phyloP scores from a whole-genome alignment of 2,113 vertebrate genomes.

The Stictonetta naevosa region DNA sequence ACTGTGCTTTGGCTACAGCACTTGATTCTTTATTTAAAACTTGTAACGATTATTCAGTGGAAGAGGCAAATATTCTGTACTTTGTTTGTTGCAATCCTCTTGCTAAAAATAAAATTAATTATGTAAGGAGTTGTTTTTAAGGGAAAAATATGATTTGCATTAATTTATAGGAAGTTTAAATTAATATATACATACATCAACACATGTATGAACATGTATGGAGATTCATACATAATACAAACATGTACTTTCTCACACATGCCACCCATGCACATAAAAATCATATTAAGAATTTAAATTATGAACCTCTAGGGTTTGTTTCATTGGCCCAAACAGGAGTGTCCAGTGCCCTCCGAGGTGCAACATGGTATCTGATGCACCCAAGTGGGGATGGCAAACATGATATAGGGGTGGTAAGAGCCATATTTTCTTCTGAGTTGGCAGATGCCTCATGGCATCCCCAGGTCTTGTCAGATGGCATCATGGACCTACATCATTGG shows the following conservation, averaged over 20 bases:
- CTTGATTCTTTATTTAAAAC: slow-evolving; percentile 53
- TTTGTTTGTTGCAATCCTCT: neutral
- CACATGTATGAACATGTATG: neutral
- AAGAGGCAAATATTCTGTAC: neutral
- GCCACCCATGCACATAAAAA: neutral
- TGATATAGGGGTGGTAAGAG: neutral
- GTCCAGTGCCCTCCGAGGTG: neutral
- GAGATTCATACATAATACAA: neutral
- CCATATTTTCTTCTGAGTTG: neutral
- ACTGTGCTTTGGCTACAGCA: slow-evolving; percentile 38
- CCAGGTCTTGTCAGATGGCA: neutral
- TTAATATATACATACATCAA: neutral
- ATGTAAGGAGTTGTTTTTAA: neutral
- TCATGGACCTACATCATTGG: neutral
- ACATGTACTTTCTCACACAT: neutral
- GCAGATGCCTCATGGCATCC: neutral
- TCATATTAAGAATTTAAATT: neutral
- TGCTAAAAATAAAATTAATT: slow-evolving; percentile 26
- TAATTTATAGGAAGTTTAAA: neutral
- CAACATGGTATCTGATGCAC: neutral
- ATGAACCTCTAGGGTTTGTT: neutral
- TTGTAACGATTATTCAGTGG: slow-evolving; percentile 33
- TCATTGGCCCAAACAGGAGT: neutral
- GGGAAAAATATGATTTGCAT: neutral
- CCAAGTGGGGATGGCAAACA: neutral